Evolutionary conservation across 2,113 vertebrate species (phyloP).

Genomic region (Amblyopsis rosae): DNA sequence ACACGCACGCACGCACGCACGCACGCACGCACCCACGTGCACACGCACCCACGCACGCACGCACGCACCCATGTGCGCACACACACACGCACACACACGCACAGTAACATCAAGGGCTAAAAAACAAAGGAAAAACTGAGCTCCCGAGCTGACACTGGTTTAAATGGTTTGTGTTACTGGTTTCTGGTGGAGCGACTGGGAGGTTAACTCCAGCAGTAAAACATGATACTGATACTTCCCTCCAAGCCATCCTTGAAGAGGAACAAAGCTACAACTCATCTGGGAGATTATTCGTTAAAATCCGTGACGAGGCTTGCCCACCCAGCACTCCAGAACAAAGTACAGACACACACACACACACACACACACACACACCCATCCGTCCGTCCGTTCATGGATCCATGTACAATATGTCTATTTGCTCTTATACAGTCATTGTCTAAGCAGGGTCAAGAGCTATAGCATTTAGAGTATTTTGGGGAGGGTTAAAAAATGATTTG

Average conservation of each 20-base stretch:
- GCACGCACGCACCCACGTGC: too few species aligned
- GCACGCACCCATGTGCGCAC: slow-evolving; percentile 7
- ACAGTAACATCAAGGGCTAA: slow-evolving; percentile 43
- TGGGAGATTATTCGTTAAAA: slow-evolving; percentile 59
- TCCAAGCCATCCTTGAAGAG: slow-evolving; percentile 62
- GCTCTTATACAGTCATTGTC: not conserved
- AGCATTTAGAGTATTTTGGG: too few species aligned
- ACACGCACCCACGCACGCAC: not conserved
- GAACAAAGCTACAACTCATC: slow-evolving; percentile 62
- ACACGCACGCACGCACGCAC: too few species aligned
- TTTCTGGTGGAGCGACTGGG: slow-evolving; percentile 29
- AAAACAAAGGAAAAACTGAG: slow-evolving; percentile 15
- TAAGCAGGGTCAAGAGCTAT: not conserved
- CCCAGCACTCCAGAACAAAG: slow-evolving; percentile 51
- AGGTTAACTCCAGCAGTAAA: slow-evolving; percentile 56
- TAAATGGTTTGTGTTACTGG: slow-evolving; percentile 36
- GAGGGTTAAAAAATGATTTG: not conserved
- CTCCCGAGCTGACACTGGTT: slow-evolving; percentile 13
- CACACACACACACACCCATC: too few species aligned
- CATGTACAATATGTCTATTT: slow-evolving; percentile 22
- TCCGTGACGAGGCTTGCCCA: slow-evolving; percentile 52
- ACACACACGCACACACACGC: slow-evolving; percentile 21
- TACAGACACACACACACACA: too few species aligned
- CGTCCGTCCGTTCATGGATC: too few species aligned
- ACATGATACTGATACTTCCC: slow-evolving; percentile 60